Percentiles rank a stretch among this genome's conserved stretches.
These are phyloP conservation scores for Catajapyx aquilonaris DNA, from an alignment of 1,140 invertebrate genomes.

Conservation along the genomic window DNA sequence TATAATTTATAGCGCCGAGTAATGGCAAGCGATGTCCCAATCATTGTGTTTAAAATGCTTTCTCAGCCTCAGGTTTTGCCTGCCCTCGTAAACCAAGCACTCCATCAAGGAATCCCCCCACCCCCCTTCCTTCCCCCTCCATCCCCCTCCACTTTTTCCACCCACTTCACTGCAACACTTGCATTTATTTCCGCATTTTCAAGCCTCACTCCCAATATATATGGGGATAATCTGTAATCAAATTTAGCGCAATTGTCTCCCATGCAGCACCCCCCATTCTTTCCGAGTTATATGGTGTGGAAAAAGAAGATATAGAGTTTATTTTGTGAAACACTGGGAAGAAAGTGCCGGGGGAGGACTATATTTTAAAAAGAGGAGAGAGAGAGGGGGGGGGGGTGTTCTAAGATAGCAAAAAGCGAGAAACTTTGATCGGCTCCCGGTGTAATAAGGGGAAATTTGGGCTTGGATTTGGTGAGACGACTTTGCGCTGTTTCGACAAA, in stretches of 20 bases:
- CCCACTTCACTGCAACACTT: conserved; percentile 12
- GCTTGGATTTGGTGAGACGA: too few species aligned
- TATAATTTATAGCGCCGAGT: conserved; percentile 6
- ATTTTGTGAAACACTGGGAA: conserved; percentile 17
- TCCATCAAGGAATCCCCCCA: too few species aligned
- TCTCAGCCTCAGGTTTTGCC: too few species aligned
- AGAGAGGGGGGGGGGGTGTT: neutral
- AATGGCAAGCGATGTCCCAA: conserved; percentile 5
- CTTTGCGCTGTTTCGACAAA: too few species aligned
- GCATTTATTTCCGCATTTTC: conserved; percentile 12
- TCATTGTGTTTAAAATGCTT: conserved; percentile 4
- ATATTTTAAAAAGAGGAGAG: conserved; percentile 16
- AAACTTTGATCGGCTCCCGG: conserved; percentile 16
- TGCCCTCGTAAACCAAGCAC: too few species aligned
- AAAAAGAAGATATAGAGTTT: conserved; percentile 19
- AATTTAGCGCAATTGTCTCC: conserved; percentile 19
- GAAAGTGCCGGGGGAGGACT: too few species aligned
- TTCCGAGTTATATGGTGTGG: conserved; percentile 17
- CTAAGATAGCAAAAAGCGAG: conserved; percentile 6
- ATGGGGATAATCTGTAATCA: conserved; percentile 19
- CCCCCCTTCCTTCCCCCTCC: neutral
- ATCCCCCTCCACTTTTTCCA: neutral
- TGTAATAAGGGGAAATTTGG: conserved; percentile 15
- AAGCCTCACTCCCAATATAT: conserved; percentile 16
- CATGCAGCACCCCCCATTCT: conserved; percentile 14